Conservation (phyloP, 2,888 invertebrate genomes). For the Ctenicera cuprea region DNA sequence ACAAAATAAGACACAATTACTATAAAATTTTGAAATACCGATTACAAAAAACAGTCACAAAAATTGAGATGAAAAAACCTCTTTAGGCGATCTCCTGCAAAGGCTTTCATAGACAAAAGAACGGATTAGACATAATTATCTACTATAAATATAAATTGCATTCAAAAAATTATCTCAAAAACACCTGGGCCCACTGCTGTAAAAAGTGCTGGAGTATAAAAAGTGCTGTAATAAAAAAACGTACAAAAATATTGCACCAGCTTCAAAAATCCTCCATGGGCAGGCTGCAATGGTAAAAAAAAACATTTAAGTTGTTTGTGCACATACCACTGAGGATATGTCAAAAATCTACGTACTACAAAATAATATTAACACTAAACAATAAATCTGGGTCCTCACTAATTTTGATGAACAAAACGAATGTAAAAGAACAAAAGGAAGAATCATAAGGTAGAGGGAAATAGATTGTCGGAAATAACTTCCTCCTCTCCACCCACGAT, state of each 20-base stretch:
- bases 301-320: conserved; percentile 65
- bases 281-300: conserved; percentile 72
- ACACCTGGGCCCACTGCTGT: conserved; percentile 56
- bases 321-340: conserved; percentile 72
- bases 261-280: conserved; percentile 70
- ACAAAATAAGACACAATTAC: conserved; percentile 65
- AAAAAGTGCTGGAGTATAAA: conserved; percentile 61
- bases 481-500: conserved; percentile 50
- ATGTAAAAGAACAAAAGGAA: conserved; percentile 47
- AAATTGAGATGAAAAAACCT: conserved; percentile 68
- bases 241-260: conserved; percentile 65
- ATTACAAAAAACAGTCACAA: conserved; percentile 62
- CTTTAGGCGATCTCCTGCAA: conserved; percentile 71
- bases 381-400: conserved; percentile 28
- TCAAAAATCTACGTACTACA: conserved; percentile 67
- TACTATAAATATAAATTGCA: conserved; percentile 58
- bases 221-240: conserved; percentile 66
- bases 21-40: conserved; percentile 62
- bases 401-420: conserved; percentile 48
- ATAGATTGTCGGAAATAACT: conserved; percentile 40
- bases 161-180: conserved; percentile 56
- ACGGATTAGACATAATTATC: conserved; percentile 61
- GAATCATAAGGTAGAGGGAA: conserved; percentile 52
- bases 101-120: conserved; percentile 74
- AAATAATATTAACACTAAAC: conserved; percentile 38